These are phyloP conservation scores for Aleiodes testaceus DNA, from an alignment of 2,888 invertebrate species.

Conservation along the genomic window DNA sequence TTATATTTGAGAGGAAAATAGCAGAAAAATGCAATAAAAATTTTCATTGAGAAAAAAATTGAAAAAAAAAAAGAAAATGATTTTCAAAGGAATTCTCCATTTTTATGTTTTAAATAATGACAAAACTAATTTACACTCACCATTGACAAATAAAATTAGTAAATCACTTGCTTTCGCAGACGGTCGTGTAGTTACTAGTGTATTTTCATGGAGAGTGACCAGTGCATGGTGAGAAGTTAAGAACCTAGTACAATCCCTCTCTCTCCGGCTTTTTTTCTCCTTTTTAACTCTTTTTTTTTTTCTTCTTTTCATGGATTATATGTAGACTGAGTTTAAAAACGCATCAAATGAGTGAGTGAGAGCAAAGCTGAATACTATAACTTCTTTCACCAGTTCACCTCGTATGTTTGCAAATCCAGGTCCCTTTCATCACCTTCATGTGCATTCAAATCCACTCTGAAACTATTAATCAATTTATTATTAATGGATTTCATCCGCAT, in stretches of 20 bases:
- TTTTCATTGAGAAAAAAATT: no score
- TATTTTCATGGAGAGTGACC: conserved; percentile 22
- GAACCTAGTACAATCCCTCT: conserved; percentile 22
- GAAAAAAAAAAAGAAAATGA: no score
- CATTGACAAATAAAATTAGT: neutral
- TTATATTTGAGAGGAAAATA: no score
- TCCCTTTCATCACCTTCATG: conserved; percentile 14
- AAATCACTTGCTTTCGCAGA: neutral
- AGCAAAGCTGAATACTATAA: neutral
- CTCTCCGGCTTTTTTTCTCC: neutral
- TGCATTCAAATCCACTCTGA: neutral
- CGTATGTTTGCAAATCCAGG: conserved; percentile 10
- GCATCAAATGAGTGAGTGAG: conserved; percentile 5
- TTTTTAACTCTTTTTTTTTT: neutral
- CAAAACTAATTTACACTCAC: neutral
- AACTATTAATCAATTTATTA: neutral
- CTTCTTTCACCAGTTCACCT: conserved; percentile 28
- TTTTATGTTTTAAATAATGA: no score
- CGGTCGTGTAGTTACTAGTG: conserved; percentile 4
- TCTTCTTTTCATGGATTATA: conserved; percentile 24
- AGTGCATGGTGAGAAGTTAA: conserved; percentile 8
- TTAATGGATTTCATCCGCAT: neutral
- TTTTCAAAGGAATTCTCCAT: no score
- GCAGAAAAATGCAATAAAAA: no score
- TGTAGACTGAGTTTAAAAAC: conserved; percentile 11